phyloP scores from a whole-genome alignment of 2,888 invertebrate genomes.

The Idaea dimidiata region DNA sequence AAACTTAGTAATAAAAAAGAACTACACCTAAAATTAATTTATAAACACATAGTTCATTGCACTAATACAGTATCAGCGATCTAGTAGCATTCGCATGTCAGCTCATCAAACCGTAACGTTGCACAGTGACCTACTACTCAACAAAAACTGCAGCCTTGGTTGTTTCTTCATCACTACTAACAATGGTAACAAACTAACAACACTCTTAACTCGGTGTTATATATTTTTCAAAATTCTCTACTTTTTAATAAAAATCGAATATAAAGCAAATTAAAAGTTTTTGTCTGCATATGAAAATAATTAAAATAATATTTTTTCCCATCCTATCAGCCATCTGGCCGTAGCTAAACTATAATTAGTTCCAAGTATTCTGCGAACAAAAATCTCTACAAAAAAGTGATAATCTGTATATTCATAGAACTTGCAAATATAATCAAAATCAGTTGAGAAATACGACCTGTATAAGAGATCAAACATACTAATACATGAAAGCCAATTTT shows the following conservation, averaged over 20 bases:
- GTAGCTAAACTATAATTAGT: too few species aligned
- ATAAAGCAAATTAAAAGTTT: neutral
- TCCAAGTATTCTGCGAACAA: too few species aligned
- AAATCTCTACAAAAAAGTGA: too few species aligned
- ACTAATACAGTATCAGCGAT: neutral
- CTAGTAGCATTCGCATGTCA: conserved; percentile 42
- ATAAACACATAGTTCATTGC: neutral
- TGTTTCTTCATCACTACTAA: conserved; percentile 50
- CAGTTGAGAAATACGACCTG: too few species aligned
- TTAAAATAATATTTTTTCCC: too few species aligned
- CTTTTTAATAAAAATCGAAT: neutral
- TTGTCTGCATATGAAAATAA: neutral
- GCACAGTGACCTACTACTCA: conserved; percentile 58
- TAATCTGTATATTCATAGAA: too few species aligned
- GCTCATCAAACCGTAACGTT: conserved; percentile 57
- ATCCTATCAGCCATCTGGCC: too few species aligned
- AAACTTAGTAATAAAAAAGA: neutral
- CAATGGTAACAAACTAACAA: conserved; percentile 33
- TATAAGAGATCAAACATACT: too few species aligned
- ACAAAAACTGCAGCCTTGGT: conserved; percentile 57
- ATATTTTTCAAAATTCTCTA: neutral
- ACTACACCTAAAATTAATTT: neutral
- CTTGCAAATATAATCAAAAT: too few species aligned
- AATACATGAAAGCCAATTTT: too few species aligned
- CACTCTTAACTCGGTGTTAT: conserved; percentile 3